These are phyloP conservation scores for Diadumene lineata DNA, from an alignment of 92 coral and sea anemone species.

Conservation along the genomic window DNA sequence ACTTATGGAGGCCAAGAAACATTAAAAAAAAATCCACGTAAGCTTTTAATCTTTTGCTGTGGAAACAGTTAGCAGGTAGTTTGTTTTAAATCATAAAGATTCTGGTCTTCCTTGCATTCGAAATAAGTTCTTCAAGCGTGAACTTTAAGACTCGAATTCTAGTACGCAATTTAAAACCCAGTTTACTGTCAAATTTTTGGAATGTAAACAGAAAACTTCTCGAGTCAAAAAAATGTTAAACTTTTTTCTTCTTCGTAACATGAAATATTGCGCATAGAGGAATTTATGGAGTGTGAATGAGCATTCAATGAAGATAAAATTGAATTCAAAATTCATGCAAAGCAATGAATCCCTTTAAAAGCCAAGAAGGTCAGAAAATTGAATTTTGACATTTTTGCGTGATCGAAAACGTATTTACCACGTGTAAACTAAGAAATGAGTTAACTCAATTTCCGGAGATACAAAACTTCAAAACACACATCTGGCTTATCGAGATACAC, in stretches of 20 bases:
- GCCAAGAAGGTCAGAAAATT: neutral
- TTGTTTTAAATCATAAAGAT: neutral
- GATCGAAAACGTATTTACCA: conserved; percentile 34
- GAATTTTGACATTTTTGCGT: conserved; percentile 14
- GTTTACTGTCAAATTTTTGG: conserved; percentile 4
- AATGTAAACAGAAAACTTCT: neutral
- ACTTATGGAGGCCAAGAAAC: no score
- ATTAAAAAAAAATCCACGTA: no score
- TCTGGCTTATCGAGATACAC: conserved; percentile 74
- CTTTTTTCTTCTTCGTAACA: neutral
- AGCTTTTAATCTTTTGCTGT: neutral
- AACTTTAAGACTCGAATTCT: conserved; percentile 3
- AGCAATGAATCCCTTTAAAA: neutral
- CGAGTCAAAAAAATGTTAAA: neutral
- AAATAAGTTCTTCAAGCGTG: neutral
- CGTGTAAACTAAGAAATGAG: conserved; percentile 47
- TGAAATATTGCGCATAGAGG: conserved; percentile 9
- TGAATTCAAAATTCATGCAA: neutral
- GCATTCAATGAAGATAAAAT: conserved; percentile 12
- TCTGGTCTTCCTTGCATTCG: neutral
- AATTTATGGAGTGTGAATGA: conserved; percentile 20
- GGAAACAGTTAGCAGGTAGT: conserved; percentile 7
- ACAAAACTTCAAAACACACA: conserved; percentile 46
- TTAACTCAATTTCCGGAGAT: conserved; percentile 39
- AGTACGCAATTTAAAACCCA: conserved; percentile 18